Base-by-base conservation (phyloP, 2,888 invertebrate species). In the Ectropis crepuscularia region DNA sequence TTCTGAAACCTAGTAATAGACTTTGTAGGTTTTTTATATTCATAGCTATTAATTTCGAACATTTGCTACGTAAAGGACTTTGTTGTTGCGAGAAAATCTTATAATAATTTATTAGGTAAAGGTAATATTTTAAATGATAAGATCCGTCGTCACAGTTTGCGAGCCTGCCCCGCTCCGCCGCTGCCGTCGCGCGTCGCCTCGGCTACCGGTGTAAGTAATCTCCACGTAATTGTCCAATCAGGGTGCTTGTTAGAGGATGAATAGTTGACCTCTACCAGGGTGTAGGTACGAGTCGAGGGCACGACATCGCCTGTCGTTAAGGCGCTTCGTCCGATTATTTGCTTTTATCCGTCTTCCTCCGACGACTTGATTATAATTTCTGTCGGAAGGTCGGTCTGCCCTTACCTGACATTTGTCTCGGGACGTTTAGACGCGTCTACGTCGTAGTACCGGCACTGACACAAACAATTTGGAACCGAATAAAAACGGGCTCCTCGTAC, bases 181-280 rank as follows among this genome's bases (percentile, higher is more conserved):
- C 45, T 41, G 39, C 53, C 45, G 9, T 8, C 42, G 42, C 11
- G 36, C 12, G 57, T 41, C 47, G 39, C 39, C 47, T n/a, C 36
- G 57, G 57, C 48, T 47, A 47, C 57, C 6, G 55, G 9, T 38
- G 48, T 39, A 57, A 57, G 5, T 28, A 46, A n/a, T 11, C 46
- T 10, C 46, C 46, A 6, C 16, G 6, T 46, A 45, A 53, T 43
- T 6, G 16, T 28, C 41, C 10, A 51, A 51, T 42, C 51, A 51
- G 6, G 28, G 5, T 28, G 51, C 28, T 51, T 51, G 41, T 51
- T 41, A n/a, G 6, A 16, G 41, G 41, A 28, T 51, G 41, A 51
- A 51, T 42, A 51, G 41, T 10, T 28, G 51, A 51, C 51, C 51
- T 51, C 51, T 51, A 16, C 12, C 8, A 38, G 38, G 50, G 50